Percentiles rank a stretch among this genome's conserved stretches.
phyloP scores from a whole-genome alignment of 2,888 invertebrate genomes.

The Cancer borealis region DNA sequence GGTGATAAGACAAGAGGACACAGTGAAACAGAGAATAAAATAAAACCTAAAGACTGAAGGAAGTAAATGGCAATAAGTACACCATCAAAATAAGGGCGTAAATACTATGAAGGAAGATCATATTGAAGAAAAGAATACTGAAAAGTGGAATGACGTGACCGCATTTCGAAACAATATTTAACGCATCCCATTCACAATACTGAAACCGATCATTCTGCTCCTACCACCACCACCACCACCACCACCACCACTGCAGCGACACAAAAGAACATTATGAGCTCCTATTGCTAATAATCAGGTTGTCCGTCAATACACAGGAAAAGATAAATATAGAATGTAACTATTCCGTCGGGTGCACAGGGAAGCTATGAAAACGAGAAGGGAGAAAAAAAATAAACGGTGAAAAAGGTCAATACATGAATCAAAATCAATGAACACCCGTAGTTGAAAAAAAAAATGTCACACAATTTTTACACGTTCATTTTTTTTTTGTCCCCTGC shows the following conservation, averaged over 20 bases:
- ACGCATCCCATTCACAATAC: neutral
- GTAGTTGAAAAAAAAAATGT: neutral
- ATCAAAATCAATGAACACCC: conserved; percentile 6
- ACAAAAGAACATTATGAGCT: neutral
- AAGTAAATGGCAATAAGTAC: too few species aligned
- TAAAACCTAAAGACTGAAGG: too few species aligned
- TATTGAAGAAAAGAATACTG: too few species aligned
- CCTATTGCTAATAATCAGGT: neutral
- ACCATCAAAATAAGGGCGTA: too few species aligned
- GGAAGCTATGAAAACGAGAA: neutral
- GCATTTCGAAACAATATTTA: neutral
- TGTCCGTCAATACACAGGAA: conserved; percentile 4
- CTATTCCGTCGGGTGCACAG: neutral
- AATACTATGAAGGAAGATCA: too few species aligned
- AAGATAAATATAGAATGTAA: neutral
- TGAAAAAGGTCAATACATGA: neutral
- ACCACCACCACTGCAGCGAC: neutral
- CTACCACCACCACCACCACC: neutral
- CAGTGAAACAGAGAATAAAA: too few species aligned
- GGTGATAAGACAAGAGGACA: too few species aligned
- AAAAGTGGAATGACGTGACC: neutral
- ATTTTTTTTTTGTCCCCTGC: neutral
- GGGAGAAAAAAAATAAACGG: neutral
- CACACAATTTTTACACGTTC: neutral
- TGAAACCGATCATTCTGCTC: neutral